phyloP scores from a whole-genome alignment of 1,140 invertebrate species.

The Phthorimaea operculella region DNA sequence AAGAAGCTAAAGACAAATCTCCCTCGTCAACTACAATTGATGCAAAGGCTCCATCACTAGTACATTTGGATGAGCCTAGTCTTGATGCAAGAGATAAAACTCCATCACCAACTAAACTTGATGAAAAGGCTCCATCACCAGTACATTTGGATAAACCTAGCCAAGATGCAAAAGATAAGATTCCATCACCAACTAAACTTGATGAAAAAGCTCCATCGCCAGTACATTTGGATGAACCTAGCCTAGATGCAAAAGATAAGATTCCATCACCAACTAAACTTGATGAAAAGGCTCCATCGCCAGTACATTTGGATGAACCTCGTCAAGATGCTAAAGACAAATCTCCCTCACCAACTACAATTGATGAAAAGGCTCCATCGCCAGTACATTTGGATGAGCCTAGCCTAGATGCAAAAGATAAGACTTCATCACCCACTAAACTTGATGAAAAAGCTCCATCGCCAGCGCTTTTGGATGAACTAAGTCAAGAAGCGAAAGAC shows the following conservation, averaged over 20 bases:
- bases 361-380: conserved; percentile 7
- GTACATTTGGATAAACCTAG: conserved; percentile 3
- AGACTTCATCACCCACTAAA: conserved; percentile 1
- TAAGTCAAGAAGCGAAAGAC: not conserved
- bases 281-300: not conserved
- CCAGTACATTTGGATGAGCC: not conserved
- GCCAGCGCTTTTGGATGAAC: conserved; percentile 1
- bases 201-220: conserved; percentile 8
- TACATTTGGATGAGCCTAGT: not conserved
- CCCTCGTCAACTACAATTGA: not conserved
- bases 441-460: conserved; percentile 7
- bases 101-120: conserved; percentile 5
- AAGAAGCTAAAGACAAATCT: not conserved
- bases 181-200: conserved; percentile 1
- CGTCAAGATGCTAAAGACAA: not conserved
- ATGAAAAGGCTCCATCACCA: conserved; percentile 8
- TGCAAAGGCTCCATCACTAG: not conserved
- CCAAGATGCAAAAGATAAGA: not conserved
- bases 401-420: not conserved
- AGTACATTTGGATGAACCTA: conserved; percentile 5
- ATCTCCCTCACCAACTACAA: not conserved
- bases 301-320: not conserved
- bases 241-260: not conserved
- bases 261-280: not conserved
- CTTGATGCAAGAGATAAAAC: not conserved